Evolutionary conservation across 2,888 invertebrate genomes (phyloP).

Genomic region (Plemyria rubiginata): DNA sequence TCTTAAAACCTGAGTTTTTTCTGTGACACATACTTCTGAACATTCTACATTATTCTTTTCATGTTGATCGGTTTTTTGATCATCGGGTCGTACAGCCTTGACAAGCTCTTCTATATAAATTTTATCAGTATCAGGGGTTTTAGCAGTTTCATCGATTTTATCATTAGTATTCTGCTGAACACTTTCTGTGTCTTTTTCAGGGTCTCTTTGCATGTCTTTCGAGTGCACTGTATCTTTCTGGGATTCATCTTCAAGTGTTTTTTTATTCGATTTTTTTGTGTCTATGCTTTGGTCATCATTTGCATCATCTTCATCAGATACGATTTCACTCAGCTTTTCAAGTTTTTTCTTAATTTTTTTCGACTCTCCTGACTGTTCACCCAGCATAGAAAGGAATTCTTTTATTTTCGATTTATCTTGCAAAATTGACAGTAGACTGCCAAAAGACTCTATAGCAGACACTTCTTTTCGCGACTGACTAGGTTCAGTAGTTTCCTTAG

Average conservation of each 20-base stretch:
- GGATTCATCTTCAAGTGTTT: background rate
- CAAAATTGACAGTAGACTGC: slow-evolving; percentile 67
- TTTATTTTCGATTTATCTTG: slow-evolving; percentile 80
- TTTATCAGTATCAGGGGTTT: slow-evolving; percentile 8
- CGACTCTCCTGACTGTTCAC: slow-evolving; percentile 70
- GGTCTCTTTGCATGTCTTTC: background rate
- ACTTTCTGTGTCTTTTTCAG: slow-evolving; percentile 4
- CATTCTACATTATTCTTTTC: slow-evolving; percentile 16
- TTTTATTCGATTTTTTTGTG: slow-evolving; percentile 1
- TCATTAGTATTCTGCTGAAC: background rate
- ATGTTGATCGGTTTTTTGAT: background rate
- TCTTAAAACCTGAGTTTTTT: slow-evolving; percentile 25
- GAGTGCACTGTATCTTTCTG: slow-evolving; percentile 2
- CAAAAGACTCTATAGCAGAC: slow-evolving; percentile 58
- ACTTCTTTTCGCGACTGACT: slow-evolving; percentile 45
- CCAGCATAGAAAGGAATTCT: slow-evolving; percentile 72
- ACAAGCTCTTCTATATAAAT: background rate
- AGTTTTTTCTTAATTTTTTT: slow-evolving; percentile 85
- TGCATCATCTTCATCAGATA: slow-evolving; percentile 75
- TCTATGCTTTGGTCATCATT: slow-evolving; percentile 17
- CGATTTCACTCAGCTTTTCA: slow-evolving; percentile 83
- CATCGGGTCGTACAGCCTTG: background rate
- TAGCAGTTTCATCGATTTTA: slow-evolving; percentile 1
- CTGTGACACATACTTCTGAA: background rate
- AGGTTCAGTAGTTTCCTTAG: slow-evolving; percentile 46